These are phyloP conservation scores for Octodonta nipae DNA, from an alignment of 2,888 invertebrate genomes.

Conservation along the genomic window DNA sequence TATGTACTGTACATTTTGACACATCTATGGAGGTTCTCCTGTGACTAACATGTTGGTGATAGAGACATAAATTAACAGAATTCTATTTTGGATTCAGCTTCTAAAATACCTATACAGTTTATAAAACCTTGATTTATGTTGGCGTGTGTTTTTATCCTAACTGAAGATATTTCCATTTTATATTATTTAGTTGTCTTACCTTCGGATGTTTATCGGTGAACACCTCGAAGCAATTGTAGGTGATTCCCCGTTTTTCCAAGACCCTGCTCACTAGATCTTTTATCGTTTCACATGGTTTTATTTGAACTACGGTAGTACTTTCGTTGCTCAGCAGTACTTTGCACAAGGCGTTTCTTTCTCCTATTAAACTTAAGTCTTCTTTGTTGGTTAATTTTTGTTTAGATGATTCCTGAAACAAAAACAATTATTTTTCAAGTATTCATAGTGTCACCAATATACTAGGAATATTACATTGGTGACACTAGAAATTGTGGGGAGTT, in stretches of 20 bases:
- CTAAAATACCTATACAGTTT: too few species aligned
- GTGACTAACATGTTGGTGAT: too few species aligned
- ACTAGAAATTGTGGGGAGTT: too few species aligned
- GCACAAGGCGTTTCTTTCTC: slow-evolving; percentile 45
- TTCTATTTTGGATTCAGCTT: too few species aligned
- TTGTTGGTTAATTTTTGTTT: slow-evolving; percentile 14
- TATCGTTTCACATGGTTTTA: slow-evolving; percentile 61
- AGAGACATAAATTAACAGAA: too few species aligned
- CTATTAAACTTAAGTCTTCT: slow-evolving; percentile 15
- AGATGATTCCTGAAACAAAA: slow-evolving; percentile 18
- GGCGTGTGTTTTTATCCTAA: too few species aligned
- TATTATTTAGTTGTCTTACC: slow-evolving; percentile 26
- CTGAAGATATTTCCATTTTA: background rate
- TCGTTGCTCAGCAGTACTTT: slow-evolving; percentile 81
- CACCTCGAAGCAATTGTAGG: slow-evolving; percentile 72
- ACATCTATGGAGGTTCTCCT: too few species aligned
- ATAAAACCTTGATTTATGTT: too few species aligned
- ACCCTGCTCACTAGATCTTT: slow-evolving; percentile 65
- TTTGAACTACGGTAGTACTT: slow-evolving; percentile 82
- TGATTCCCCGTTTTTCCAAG: slow-evolving; percentile 69
- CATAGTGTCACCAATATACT: too few species aligned
- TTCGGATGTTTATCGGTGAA: slow-evolving; percentile 42
- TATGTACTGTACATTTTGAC: too few species aligned
- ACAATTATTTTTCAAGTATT: too few species aligned
- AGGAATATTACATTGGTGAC: too few species aligned